These are phyloP conservation scores for Dendropsophus ebraccatus DNA, from an alignment of 2,113 vertebrate genomes.

Conservation along the genomic window DNA sequence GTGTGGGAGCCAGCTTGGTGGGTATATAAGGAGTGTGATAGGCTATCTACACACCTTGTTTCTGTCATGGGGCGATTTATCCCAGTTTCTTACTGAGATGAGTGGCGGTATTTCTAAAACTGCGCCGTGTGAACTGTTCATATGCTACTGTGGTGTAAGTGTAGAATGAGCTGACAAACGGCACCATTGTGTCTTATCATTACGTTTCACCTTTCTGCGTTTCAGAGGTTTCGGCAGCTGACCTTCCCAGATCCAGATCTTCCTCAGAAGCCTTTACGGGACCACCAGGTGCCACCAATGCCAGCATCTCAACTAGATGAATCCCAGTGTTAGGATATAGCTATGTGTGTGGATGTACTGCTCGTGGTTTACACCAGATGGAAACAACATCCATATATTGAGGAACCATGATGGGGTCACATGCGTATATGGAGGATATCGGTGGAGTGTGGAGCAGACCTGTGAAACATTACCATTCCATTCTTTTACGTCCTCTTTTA, in stretches of 20 bases:
- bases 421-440: neutral
- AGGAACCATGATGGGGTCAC: neutral
- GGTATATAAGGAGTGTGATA: no score
- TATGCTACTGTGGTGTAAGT: no score
- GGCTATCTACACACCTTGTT: no score
- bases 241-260: constrained; percentile 75
- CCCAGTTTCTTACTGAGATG: no score
- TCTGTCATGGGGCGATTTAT: no score
- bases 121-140: no score
- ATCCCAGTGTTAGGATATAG: constrained; percentile 40
- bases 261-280: constrained; percentile 53
- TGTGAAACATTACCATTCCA: neutral
- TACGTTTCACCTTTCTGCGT: constrained; percentile 52
- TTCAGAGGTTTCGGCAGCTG: constrained; percentile 75
- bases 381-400: neutral
- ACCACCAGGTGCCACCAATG: neutral
- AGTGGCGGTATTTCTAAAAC: no score
- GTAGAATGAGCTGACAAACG: no score
- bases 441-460: neutral
- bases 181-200: no score
- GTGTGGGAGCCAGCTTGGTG: no score
- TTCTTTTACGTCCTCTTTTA: neutral
- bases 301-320: constrained; percentile 34
- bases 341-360: neutral
- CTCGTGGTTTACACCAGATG: neutral